A percentile compares a stretch with the other conserved stretches of the same genome.
Conservation (phyloP, 2,797 vertebrate genomes). For the Chrosomus eos region DNA sequence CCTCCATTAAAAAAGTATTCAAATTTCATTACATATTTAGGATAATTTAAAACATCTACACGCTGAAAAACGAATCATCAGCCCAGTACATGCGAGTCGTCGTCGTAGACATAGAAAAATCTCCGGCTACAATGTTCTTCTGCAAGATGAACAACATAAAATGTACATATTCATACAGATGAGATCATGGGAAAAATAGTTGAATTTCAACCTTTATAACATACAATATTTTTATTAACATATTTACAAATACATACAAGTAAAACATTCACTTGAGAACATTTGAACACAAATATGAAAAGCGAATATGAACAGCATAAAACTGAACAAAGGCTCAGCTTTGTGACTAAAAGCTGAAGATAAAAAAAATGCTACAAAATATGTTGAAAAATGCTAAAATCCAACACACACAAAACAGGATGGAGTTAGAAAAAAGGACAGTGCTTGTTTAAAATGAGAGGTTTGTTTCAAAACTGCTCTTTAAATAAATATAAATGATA, state of each 20-base stretch:
- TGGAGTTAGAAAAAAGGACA: not conserved
- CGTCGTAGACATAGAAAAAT: too few relatives aligned
- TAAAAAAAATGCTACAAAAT: not conserved
- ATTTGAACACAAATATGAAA: constrained; percentile 6
- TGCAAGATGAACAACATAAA: too few relatives aligned
- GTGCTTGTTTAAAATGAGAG: not conserved
- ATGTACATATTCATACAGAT: not conserved
- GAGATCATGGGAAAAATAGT: too few relatives aligned
- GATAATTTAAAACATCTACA: not conserved
- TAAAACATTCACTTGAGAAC: not conserved
- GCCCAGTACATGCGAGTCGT: too few relatives aligned
- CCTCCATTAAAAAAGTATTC: not conserved
- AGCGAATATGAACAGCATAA: constrained; percentile 9
- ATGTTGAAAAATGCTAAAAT: not conserved
- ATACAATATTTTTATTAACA: constrained; percentile 42
- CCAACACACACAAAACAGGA: not conserved
- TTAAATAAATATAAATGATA: not conserved
- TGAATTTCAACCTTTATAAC: not conserved
- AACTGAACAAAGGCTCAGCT: not conserved
- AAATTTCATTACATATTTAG: not conserved
- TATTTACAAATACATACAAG: constrained; percentile 43
- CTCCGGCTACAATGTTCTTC: too few relatives aligned
- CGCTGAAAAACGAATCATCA: not conserved
- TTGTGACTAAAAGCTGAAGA: not conserved
- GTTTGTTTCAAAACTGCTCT: constrained; percentile 10